phyloP scores from a whole-genome alignment of 2,888 invertebrate genomes.

The Macropis europaea region DNA sequence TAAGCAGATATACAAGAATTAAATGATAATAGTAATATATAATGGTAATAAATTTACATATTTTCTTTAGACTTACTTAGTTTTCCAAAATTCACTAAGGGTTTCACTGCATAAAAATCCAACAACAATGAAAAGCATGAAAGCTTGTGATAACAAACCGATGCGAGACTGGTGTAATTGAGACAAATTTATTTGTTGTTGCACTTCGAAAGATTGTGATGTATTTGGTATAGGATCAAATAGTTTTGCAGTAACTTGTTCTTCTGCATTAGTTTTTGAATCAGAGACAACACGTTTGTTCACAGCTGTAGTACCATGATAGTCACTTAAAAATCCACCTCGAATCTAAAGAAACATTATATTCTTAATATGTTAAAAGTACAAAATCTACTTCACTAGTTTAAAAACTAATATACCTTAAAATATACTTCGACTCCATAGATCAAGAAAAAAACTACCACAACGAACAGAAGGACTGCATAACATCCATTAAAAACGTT shows the following conservation, averaged over 20 bases:
- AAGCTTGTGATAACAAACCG: constrained; percentile 93
- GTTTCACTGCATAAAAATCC: constrained; percentile 95
- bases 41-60: background rate
- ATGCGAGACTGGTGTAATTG: constrained; percentile 95
- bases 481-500: constrained; percentile 96
- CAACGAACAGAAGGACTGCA: constrained; percentile 93
- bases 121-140: constrained; percentile 94
- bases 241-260: constrained; percentile 78
- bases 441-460: constrained; percentile 94
- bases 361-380: background rate
- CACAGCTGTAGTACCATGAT: constrained; percentile 84
- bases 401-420: constrained; percentile 83
- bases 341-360: constrained; percentile 83
- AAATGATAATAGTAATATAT: background rate
- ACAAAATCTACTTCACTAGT: background rate
- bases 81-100: constrained; percentile 95
- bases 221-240: constrained; percentile 74
- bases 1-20: constrained; percentile 21
- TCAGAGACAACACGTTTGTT: constrained; percentile 75
- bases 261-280: constrained; percentile 79
- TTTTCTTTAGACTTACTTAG: constrained; percentile 84
- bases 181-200: constrained; percentile 86
- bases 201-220: constrained; percentile 70
- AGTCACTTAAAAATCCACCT: constrained; percentile 91
- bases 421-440: constrained; percentile 97